Evolutionary conservation across 2,888 invertebrate genomes (phyloP), one percentile per base, ranked within the genome.

Genomic region (Rapana venosa): DNA sequence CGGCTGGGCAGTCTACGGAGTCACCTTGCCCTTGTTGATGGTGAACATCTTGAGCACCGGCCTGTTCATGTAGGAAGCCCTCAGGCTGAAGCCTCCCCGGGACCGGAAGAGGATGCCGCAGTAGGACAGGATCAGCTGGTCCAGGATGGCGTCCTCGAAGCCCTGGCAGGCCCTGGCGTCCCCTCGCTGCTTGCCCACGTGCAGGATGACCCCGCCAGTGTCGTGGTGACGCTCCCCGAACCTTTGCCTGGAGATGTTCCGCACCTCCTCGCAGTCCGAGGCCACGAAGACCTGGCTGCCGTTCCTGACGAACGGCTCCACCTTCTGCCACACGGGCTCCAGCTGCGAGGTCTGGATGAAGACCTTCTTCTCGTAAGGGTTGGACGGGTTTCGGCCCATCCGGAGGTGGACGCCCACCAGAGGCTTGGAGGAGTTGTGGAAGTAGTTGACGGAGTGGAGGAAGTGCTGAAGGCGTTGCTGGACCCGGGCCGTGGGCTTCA

Each of bases 221-320:
- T 91, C 89, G 22, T 91, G 22, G 5, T 88, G 47, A 11, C 58
- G 47, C 5, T 26, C 4, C 0, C 88, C 88, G 66, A 92, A 92
- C 79, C 61, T 84, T 26, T 77, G 30, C 74, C 83, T 74, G 56
- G 89, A 81, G 22, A 88, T 30, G 8, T 84, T 5, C 5, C 90
- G 58, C 56, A 92, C 81, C 26, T 86, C 61, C 30, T 79, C 77
- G 56, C 88, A 87, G 61, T 91, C 91, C 6, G 91, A 66, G 30
- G 91, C 92, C n/a, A 92, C 66, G 81, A 92, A 92, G 20, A 91
- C 77, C 32, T 92, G 90, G 56, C 88, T 87, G 35, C 90, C 91
- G 30, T 86, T 90, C 32, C 87, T 85, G 22, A 90, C 85, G 70
- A 88, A 91, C 30, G 58, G 61, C 32, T 90, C 85, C 58, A 92